These are phyloP conservation scores for Drosophila santomea DNA, from an alignment of 1,140 invertebrate genomes.

Conservation along the genomic window DNA sequence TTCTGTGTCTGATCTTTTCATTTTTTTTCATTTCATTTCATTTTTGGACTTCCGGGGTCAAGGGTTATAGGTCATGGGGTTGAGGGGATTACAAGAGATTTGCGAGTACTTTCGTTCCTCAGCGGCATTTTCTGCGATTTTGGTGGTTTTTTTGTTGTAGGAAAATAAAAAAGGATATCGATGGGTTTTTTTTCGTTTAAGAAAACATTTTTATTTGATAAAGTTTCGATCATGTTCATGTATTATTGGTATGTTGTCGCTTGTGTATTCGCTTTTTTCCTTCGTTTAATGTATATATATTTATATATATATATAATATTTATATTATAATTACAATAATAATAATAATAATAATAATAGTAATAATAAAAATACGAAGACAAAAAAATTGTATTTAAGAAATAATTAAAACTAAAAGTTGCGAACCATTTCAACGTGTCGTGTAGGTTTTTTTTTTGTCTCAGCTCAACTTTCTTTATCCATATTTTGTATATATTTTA, in stretches of 20 bases:
- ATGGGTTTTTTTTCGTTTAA: conserved; percentile 72
- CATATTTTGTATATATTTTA: conserved; percentile 41
- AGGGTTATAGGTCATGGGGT: too few relatives aligned
- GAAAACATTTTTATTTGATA: conserved; percentile 80
- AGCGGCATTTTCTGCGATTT: conserved; percentile 36
- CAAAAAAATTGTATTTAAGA: conserved; percentile 52
- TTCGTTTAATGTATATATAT: conserved; percentile 39
- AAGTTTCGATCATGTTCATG: conserved; percentile 77
- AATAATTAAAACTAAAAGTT: conserved; percentile 66
- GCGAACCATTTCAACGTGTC: conserved; percentile 21
- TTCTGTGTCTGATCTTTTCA: conserved; percentile 1
- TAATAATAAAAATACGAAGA: conserved; percentile 67
- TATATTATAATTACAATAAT: conserved; percentile 59
- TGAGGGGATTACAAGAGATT: conserved; percentile 23
- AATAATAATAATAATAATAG: conserved; percentile 62
- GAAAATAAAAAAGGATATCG: conserved; percentile 64
- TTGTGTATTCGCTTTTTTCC: conserved; percentile 26
- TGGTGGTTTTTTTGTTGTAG: conserved; percentile 28
- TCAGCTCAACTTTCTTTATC: conserved; percentile 10
- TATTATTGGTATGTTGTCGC: conserved; percentile 76
- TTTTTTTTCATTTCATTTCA: too few relatives aligned
- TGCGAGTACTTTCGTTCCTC: conserved; percentile 76
- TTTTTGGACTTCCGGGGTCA: conserved; percentile 3
- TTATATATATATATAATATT: conserved; percentile 44
- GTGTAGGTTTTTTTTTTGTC: conserved; percentile 5